These are phyloP conservation scores for Camelus bactrianus DNA, from an alignment of 2,113 vertebrate genomes.

Conservation along the genomic window DNA sequence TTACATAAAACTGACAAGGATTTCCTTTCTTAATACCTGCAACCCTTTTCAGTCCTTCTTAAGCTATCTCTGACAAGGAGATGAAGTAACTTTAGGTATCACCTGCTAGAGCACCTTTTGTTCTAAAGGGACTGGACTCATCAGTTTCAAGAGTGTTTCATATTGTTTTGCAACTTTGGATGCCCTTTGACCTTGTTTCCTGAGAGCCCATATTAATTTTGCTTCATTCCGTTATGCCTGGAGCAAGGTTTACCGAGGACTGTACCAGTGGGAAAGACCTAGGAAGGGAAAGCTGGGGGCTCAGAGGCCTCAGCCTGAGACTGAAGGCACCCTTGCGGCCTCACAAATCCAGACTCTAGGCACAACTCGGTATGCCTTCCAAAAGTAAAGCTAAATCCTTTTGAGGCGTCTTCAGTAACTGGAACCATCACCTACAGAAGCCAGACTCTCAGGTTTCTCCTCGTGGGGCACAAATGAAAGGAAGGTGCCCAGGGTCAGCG, in stretches of 20 bases:
- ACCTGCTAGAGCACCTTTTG: neutral
- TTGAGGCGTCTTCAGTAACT: neutral
- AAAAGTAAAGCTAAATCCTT: neutral
- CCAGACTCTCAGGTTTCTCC: neutral
- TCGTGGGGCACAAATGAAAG: neutral
- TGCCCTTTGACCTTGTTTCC: neutral
- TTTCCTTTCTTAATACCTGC: neutral
- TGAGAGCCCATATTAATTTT: neutral
- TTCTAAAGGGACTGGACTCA: neutral
- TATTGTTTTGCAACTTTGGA: neutral
- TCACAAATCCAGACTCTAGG: neutral
- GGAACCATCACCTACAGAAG: neutral
- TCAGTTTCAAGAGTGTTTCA: neutral
- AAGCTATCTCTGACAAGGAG: neutral
- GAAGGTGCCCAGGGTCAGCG: neutral
- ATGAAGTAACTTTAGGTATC: too few species aligned
- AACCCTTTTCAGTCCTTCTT: too few species aligned
- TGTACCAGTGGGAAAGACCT: neutral
- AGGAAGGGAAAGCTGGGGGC: neutral
- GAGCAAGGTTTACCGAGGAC: neutral
- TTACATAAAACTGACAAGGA: neutral
- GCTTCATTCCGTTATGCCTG: fast-evolving
- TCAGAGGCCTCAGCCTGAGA: fast-evolving
- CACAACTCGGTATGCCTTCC: neutral
- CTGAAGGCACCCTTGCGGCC: neutral